These are phyloP conservation scores for Matsumyia berberina DNA, from an alignment of 2,888 invertebrate species.

Conservation along the genomic window DNA sequence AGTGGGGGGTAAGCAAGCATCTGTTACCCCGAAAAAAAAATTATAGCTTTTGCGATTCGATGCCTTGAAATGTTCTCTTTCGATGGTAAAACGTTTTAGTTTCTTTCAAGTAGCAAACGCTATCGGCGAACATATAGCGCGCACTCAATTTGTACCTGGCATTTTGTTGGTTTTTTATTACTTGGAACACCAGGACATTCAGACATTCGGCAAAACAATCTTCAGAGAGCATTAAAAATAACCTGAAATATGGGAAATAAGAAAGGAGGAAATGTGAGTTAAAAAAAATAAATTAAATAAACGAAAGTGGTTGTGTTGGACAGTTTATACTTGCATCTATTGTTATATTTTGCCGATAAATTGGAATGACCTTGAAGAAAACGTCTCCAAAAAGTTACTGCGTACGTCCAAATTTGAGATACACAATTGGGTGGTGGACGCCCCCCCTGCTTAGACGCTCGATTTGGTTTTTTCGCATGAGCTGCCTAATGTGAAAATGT, in stretches of 20 bases:
- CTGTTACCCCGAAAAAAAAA: conserved; percentile 1
- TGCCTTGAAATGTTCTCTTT: conserved; percentile 2
- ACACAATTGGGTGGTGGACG: conserved; percentile 11
- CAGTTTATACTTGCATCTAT: no score
- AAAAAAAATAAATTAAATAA: conserved; percentile 5
- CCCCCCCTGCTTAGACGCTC: neutral
- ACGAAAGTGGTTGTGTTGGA: neutral
- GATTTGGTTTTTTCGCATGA: no score
- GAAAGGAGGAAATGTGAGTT: conserved; percentile 56
- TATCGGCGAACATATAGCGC: conserved; percentile 24
- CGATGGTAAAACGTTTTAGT: conserved; percentile 27
- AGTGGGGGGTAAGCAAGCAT: conserved; percentile 1
- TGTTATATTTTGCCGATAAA: conserved; percentile 2
- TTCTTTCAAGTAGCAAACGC: conserved; percentile 31
- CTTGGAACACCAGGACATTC: conserved; percentile 5
- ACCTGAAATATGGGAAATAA: conserved; percentile 37
- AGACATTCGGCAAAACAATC: neutral
- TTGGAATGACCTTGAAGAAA: conserved; percentile 21
- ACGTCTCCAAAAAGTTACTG: conserved; percentile 4
- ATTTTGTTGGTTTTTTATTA: neutral
- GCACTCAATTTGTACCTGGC: conserved; percentile 22
- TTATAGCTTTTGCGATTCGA: neutral
- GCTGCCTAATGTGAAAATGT: no score
- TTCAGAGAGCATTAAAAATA: neutral
- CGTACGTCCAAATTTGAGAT: conserved; percentile 1